Evolutionary conservation across 1,140 invertebrate species (phyloP).

Genomic region (Ganaspis sp.): DNA sequence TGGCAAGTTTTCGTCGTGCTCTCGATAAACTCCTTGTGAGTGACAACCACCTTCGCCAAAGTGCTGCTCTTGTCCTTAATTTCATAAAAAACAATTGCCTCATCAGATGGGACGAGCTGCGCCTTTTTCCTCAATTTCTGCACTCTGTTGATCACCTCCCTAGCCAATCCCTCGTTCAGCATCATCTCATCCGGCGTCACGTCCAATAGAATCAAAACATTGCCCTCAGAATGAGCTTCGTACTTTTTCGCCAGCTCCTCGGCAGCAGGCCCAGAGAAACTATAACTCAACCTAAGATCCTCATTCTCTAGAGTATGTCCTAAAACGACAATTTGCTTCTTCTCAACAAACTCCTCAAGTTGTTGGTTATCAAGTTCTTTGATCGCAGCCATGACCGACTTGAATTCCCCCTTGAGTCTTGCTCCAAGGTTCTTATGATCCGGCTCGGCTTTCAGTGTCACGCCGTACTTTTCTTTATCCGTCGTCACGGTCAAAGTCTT

Average conservation of each 20-base stretch:
- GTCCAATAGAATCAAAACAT: conserved; percentile 88
- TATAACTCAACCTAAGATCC: conserved; percentile 93
- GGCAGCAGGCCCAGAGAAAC: conserved; percentile 78
- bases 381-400: conserved; percentile 89
- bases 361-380: conserved; percentile 88
- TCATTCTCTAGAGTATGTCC: conserved; percentile 87
- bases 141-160: conserved; percentile 97
- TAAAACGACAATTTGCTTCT: conserved; percentile 84
- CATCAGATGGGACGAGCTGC: conserved; percentile 93
- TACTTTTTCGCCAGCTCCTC: conserved; percentile 83
- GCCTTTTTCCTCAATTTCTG: conserved; percentile 99
- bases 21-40: conserved; percentile 87
- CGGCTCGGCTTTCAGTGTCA: conserved; percentile 94
- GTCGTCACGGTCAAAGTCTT: conserved; percentile 90
- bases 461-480: conserved; percentile 95
- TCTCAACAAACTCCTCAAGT: conserved; percentile 85
- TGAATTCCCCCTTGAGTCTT: conserved; percentile 93
- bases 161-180: conserved; percentile 92
- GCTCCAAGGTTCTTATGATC: conserved; percentile 92
- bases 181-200: conserved; percentile 90
- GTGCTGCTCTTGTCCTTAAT: conserved; percentile 79
- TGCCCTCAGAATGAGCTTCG: conserved; percentile 93
- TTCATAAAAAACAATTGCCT: conserved; percentile 89
- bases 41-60: conserved; percentile 82
- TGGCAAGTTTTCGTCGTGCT: conserved; percentile 87